Conservation (phyloP, 2,797 vertebrate species). For the Lates japonicus region DNA sequence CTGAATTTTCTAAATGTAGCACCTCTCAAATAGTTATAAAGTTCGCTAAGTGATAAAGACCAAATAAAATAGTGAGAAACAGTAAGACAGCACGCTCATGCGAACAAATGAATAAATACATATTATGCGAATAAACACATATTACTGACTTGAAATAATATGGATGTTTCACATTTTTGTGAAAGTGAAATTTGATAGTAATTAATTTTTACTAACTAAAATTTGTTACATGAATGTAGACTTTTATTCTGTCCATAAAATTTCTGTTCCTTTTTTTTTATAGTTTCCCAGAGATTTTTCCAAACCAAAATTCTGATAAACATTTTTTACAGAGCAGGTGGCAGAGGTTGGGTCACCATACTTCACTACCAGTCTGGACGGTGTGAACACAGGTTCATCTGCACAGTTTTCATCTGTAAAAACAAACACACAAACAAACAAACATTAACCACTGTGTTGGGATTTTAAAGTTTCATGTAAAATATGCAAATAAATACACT, state of each 20-base stretch:
- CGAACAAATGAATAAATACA: neutral
- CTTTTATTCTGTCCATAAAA: constrained; percentile 39
- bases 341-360: too few relatives aligned
- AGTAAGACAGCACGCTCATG: neutral
- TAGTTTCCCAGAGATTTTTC: rapidly evolving
- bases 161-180: too few relatives aligned
- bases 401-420: constrained; percentile 3
- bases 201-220: too few relatives aligned
- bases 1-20: neutral
- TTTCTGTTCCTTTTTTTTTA: rapidly evolving
- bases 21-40: neutral
- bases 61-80: neutral
- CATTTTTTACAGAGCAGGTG: rapidly evolving
- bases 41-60: neutral
- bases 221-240: too few relatives aligned
- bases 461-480: neutral
- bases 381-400: constrained; percentile 38
- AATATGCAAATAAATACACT: too few relatives aligned
- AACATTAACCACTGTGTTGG: too few relatives aligned
- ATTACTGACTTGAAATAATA: too few relatives aligned
- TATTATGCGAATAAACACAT: too few relatives aligned
- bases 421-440: neutral
- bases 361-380: constrained; percentile 30
- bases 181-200: too few relatives aligned
- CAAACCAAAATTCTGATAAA: rapidly evolving